phyloP scores from a whole-genome alignment of 2,113 vertebrate genomes.

The Fregetta grallaria region DNA sequence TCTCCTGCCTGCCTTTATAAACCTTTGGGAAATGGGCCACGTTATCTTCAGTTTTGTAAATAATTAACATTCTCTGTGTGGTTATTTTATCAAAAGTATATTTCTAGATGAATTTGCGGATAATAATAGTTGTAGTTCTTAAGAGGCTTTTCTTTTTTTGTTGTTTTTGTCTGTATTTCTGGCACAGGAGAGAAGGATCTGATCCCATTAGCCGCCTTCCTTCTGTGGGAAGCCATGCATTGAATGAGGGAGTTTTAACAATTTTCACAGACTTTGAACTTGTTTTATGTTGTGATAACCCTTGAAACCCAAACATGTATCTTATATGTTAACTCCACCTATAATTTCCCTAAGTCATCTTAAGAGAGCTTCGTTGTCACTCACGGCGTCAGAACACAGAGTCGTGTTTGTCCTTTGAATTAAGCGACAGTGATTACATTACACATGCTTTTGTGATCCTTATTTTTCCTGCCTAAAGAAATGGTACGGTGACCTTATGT shows the following conservation, averaged over 20 bases:
- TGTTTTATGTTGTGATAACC: background rate
- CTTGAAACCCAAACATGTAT: background rate
- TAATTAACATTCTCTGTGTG: background rate
- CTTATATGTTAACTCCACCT: background rate
- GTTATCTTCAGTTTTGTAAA: background rate
- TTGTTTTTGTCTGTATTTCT: background rate
- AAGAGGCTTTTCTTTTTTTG: background rate
- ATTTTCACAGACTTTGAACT: background rate
- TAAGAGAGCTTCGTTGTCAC: background rate
- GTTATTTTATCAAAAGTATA: background rate
- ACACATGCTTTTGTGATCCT: background rate
- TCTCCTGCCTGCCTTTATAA: background rate
- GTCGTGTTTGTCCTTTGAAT: background rate
- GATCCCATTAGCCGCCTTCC: background rate
- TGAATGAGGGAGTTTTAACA: background rate
- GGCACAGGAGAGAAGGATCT: background rate
- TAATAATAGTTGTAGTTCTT: background rate
- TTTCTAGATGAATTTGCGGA: background rate
- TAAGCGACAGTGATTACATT: background rate
- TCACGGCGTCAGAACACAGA: fast-evolving
- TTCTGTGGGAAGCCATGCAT: background rate
- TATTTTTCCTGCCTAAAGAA: background rate
- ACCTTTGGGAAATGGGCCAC: background rate
- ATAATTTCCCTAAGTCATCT: background rate
- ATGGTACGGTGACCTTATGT: background rate